Evolutionary conservation across 2,888 invertebrate genomes (phyloP).

Genomic region (Dryadula phaetusa): DNA sequence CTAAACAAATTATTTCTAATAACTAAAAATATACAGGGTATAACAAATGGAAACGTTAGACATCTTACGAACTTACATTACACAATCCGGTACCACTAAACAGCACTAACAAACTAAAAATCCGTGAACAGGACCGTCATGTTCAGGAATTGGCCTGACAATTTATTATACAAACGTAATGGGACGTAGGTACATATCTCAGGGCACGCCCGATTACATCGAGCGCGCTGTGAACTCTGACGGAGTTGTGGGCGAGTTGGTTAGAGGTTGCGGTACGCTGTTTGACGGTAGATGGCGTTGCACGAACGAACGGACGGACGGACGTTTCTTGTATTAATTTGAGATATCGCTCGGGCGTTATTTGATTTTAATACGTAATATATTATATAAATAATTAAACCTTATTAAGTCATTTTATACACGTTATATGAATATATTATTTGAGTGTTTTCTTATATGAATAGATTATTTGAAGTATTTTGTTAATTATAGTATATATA

Average conservation of each 20-base stretch:
- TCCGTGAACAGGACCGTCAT: constrained; percentile 52
- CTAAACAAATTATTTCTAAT: too few relatives aligned
- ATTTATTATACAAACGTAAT: constrained; percentile 61
- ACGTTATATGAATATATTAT: too few relatives aligned
- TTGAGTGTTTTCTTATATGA: too few relatives aligned
- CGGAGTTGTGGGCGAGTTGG: constrained; percentile 32
- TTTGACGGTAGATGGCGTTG: constrained; percentile 41
- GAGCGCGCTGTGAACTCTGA: constrained; percentile 39
- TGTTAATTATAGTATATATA: too few relatives aligned
- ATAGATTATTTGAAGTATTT: too few relatives aligned
- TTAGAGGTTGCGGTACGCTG: constrained; percentile 18
- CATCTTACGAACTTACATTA: constrained; percentile 1
- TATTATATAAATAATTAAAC: too few relatives aligned
- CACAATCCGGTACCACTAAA: neutral
- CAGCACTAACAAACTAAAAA: constrained; percentile 34
- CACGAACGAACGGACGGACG: neutral
- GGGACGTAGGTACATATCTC: constrained; percentile 54
- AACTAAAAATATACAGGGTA: too few relatives aligned
- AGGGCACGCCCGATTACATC: constrained; percentile 54
- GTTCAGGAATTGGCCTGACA: constrained; percentile 51
- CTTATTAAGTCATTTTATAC: too few relatives aligned
- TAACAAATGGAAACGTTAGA: too few relatives aligned
- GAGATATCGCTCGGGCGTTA: too few relatives aligned
- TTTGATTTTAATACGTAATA: too few relatives aligned
- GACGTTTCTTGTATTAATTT: neutral